Evolutionary conservation across 2,797 vertebrate genomes (phyloP), one percentile per base, ranked within the genome.

Genomic region (Varecia variegata): DNA sequence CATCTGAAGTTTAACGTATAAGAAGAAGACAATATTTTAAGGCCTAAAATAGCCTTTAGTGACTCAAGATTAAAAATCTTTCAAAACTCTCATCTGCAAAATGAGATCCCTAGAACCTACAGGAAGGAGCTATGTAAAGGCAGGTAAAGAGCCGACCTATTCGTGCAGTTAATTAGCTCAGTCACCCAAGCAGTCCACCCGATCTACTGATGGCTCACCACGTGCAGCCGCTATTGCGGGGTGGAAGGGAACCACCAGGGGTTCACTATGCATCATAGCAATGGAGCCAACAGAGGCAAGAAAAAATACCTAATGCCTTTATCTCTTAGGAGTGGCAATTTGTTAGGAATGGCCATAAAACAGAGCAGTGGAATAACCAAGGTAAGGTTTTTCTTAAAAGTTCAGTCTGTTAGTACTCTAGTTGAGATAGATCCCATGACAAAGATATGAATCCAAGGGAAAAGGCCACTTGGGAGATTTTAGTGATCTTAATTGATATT

Each of bases 31-130:
- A n/a, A 40, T 6, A 38, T 79, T 56, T 79, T 79, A 80, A 79
- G 45, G 7, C 30, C 35, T 58, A 77, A 92, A 71, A 52, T 0
- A 80, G 58, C 2, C 67, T 62, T 47, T 40, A 25, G 25, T 30
- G 35, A 94, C 30, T 82, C 65, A 95, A 90, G 20, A 68, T 60
- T 77, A 58, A 47, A 93, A 94, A 47, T 62, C 65, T 68, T 38
- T 85, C 77, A 68, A 93, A 77, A 35, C 12, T 65, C 21, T 45
- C 21, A 60, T 32, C 38, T 90, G 27, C 54, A 70, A 65, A 93
- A 43, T 47, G 71, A 43, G n/a, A 79, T 65, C 58, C 30, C 40
- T 14, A 35, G 21, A n/a, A 45, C 76, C 52, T 77, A 27, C 1
- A 58, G 70, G 43, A 71, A 92, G 21, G n/a, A 91, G 40, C 7